Conservation (phyloP, 2,113 vertebrate species). For the Toxotes jaculatrix region DNA sequence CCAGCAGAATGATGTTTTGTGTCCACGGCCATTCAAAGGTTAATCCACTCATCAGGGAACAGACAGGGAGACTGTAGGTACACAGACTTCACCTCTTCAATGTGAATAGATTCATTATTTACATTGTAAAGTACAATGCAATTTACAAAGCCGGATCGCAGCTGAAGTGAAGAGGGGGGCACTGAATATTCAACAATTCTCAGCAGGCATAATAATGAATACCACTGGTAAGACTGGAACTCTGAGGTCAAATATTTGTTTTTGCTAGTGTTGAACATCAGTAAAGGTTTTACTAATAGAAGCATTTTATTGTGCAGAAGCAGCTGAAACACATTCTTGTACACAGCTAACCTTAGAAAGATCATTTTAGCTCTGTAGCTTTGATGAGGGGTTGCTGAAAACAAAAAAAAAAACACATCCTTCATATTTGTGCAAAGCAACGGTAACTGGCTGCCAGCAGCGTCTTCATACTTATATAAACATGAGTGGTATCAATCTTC, state of each 20-base stretch:
- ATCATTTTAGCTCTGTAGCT: background rate
- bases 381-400: too few species aligned
- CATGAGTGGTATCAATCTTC: too few species aligned
- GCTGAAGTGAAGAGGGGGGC: background rate
- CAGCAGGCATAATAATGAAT: background rate
- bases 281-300: background rate
- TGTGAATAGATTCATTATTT: conserved; percentile 34
- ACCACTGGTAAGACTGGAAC: background rate
- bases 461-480: too few species aligned
- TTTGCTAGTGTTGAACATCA: background rate
- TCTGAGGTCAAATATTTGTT: background rate
- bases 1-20: conserved; percentile 34
- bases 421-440: too few species aligned
- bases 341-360: background rate
- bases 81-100: conserved; percentile 11
- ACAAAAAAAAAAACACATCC: too few species aligned
- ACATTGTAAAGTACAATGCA: conserved; percentile 14
- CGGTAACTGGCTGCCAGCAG: too few species aligned
- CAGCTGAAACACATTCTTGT: background rate
- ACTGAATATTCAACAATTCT: conserved; percentile 25
- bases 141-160: conserved; percentile 14
- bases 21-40: conserved; percentile 52
- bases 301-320: background rate
- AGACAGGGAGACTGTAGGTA: conserved; percentile 13
- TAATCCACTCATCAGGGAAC: conserved; percentile 48